Evolutionary conservation across 1,140 invertebrate genomes (phyloP), one percentile per base, ranked within the genome.

Genomic region (Micrasema minimum): DNA sequence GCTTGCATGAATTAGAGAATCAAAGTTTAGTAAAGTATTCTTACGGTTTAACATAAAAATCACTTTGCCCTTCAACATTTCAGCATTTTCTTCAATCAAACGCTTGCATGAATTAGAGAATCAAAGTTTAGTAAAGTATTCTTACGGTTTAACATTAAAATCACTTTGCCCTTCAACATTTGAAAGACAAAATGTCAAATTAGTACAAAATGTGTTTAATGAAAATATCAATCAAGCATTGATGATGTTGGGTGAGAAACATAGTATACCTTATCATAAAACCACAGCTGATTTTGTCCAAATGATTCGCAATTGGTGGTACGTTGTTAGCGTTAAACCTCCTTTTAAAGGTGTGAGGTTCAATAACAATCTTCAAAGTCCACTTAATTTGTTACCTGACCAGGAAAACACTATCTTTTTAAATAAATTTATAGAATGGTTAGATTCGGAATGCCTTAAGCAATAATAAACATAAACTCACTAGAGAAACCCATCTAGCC

Each of bases 101-200:
- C 38, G 38, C 10, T n/a, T 41, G 10, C 38, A 41, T 41, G 38
- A 41, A 41, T 41, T 41, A 41, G 38, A 41, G n/a, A 11, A n/a
- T 41, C 10, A 41, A 41, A 41, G n/a, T 1, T 41, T 41, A 41
- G 38, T 41, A 9, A 41, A 41, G 38, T 41, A 41, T 41, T 1
- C 38, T 41, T 41, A 41, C 1, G 38, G 38, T 11, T 41, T 41
- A 41, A 41, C 38, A 41, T 1, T 41, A n/a, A 41, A 41, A 41
- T 41, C 1, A 11, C 38, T 41, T 41, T 1, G 38, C 37, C 38
- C 5, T 11, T 2, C 1, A 11, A 11, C 38, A 11, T 41, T 41
- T 41, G 38, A 41, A 41, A 41, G 38, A 41, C 38, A 41, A 41
- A 41, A 41, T n/a, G 38, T 41, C 10, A 41, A 41, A 5, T n/a